phyloP scores from a whole-genome alignment of 2,797 vertebrate genomes.

The Chrosomus eos region DNA sequence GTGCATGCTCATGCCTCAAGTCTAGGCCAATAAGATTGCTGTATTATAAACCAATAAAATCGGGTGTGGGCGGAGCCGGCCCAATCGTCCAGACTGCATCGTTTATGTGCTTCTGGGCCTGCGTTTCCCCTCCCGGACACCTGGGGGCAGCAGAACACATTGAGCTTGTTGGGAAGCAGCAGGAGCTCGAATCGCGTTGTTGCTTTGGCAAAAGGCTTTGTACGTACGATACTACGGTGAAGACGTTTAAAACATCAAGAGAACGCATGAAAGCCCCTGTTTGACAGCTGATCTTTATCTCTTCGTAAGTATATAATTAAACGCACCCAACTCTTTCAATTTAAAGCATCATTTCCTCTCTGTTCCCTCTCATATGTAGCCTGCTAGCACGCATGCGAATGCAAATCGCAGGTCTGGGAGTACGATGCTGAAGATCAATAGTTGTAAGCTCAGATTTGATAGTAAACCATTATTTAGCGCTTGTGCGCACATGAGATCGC shows the following conservation, averaged over 20 bases:
- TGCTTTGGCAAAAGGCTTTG: constrained; percentile 35
- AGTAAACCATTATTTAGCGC: background rate
- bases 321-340: background rate
- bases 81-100: too few species aligned
- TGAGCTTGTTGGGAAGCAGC: background rate
- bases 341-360: background rate
- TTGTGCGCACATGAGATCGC: background rate
- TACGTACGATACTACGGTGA: constrained; percentile 16
- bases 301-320: constrained; percentile 29
- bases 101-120: too few species aligned
- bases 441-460: background rate
- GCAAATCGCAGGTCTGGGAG: background rate
- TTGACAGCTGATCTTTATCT: constrained; percentile 1
- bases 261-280: background rate
- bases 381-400: constrained; percentile 31
- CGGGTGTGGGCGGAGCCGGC: too few species aligned
- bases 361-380: constrained; percentile 18
- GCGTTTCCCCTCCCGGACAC: constrained; percentile 16
- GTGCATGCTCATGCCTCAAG: too few species aligned
- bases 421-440: background rate
- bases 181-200: constrained; percentile 31
- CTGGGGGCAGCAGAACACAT: background rate
- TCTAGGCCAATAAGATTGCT: too few species aligned
- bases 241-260: background rate
- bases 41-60: too few species aligned